Percentiles rank a stretch among this genome's conserved stretches.
phyloP scores from a whole-genome alignment of 2,113 vertebrate species.

The Pedionomus torquatus region DNA sequence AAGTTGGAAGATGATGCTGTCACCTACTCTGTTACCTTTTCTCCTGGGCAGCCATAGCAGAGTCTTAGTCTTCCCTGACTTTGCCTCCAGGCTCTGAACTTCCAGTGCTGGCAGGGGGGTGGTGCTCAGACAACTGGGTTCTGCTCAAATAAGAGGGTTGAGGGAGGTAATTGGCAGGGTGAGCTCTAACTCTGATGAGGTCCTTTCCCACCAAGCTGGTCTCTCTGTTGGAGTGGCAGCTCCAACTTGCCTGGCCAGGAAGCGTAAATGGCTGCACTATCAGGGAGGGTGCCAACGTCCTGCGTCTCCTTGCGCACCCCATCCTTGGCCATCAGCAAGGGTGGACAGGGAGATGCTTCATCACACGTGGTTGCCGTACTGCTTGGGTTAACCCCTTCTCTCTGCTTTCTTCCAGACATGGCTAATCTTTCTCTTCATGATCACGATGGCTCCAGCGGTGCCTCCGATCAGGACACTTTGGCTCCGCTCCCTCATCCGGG shows the following conservation, averaged over 20 bases:
- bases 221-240: background rate
- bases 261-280: background rate
- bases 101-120: background rate
- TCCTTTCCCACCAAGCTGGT: background rate
- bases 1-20: background rate
- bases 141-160: background rate
- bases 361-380: background rate
- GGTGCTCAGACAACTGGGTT: background rate
- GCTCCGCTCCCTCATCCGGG: slow-evolving; percentile 93
- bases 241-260: background rate
- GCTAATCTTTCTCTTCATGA: slow-evolving; percentile 87
- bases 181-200: background rate
- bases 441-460: slow-evolving; percentile 89
- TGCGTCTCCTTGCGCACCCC: background rate
- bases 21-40: background rate
- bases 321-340: background rate
- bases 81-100: background rate
- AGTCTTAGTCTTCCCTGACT: background rate
- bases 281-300: background rate
- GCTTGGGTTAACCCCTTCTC: background rate
- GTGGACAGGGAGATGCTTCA: background rate
- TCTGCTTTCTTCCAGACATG: slow-evolving; percentile 80
- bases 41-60: background rate
- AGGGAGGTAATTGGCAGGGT: background rate
- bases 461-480: slow-evolving; percentile 87